Evolutionary conservation across 92 coral and sea anemone species (phyloP).

Genomic region (Heteractis magnifica): DNA sequence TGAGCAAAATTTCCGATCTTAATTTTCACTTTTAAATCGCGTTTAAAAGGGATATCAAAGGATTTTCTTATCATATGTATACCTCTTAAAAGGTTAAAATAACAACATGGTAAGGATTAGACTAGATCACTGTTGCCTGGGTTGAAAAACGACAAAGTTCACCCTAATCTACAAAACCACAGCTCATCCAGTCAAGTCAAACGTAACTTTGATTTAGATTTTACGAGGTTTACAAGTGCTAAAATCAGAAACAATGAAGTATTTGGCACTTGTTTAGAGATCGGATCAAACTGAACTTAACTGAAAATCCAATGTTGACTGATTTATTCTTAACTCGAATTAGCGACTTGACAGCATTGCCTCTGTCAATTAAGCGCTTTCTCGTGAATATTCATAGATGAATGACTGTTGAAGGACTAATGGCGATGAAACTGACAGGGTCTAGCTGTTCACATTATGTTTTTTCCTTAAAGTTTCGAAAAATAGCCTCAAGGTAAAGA

Average conservation of each 20-base stretch:
- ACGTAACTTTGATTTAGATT: neutral
- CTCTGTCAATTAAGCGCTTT: neutral
- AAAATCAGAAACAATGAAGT: neutral
- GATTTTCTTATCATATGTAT: too few species aligned
- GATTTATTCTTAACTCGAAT: conserved; percentile 1
- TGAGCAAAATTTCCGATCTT: too few species aligned
- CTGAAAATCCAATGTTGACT: neutral
- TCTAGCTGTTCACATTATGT: neutral
- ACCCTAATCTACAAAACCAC: neutral
- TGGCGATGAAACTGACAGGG: too few species aligned
- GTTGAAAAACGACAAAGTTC: too few species aligned
- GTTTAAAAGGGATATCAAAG: too few species aligned
- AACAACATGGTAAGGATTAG: too few species aligned
- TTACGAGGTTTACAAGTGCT: neutral
- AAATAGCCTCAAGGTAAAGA: neutral
- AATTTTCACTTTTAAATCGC: too few species aligned
- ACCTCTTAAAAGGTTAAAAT: too few species aligned
- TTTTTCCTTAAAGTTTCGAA: neutral
- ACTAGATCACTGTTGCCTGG: too few species aligned
- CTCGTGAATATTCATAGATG: neutral
- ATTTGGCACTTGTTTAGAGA: neutral
- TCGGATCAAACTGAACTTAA: neutral
- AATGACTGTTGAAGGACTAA: neutral
- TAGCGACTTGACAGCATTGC: neutral
- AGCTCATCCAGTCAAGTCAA: neutral